phyloP scores from a whole-genome alignment of 2,113 vertebrate genomes.

The Perca flavescens region DNA sequence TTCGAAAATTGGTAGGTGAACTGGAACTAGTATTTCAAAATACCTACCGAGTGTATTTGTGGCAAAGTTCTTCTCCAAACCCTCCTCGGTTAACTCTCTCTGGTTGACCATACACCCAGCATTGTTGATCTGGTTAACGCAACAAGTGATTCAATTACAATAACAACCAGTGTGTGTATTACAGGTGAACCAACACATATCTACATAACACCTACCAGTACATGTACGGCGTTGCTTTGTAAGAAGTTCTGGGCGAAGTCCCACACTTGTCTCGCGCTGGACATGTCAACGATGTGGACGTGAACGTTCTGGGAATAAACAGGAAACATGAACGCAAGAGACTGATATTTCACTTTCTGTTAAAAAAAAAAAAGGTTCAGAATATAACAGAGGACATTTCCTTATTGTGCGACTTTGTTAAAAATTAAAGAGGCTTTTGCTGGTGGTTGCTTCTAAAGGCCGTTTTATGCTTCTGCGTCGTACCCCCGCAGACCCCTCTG shows the following conservation, averaged over 20 bases:
- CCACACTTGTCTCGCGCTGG: slow-evolving; percentile 86
- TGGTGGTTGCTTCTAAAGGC: not conserved
- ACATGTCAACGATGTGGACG: slow-evolving; percentile 88
- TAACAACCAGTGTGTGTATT: accelerated
- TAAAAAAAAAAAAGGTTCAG: too few species aligned
- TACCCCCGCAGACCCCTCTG: too few species aligned
- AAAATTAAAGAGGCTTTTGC: too few species aligned
- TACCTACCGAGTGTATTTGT: slow-evolving; percentile 88
- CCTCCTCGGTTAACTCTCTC: slow-evolving; percentile 87
- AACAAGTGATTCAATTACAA: not conserved
- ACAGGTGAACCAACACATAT: not conserved
- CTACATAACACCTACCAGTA: slow-evolving; percentile 80
- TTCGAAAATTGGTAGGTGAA: not conserved
- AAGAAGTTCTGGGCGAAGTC: slow-evolving; percentile 87
- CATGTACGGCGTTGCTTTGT: slow-evolving; percentile 82
- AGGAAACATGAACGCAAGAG: not conserved
- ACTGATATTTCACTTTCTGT: not conserved
- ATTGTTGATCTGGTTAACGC: slow-evolving; percentile 86
- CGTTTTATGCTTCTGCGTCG: too few species aligned
- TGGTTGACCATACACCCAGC: slow-evolving; percentile 90
- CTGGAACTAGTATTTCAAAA: not conserved
- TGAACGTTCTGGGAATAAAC: slow-evolving; percentile 82
- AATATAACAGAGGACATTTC: too few species aligned
- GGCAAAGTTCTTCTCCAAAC: slow-evolving; percentile 91
- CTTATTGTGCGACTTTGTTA: too few species aligned